Evolutionary conservation across 2,888 invertebrate genomes (phyloP), one percentile per base, ranked within the genome.

Genomic region (Brenthis ino): DNA sequence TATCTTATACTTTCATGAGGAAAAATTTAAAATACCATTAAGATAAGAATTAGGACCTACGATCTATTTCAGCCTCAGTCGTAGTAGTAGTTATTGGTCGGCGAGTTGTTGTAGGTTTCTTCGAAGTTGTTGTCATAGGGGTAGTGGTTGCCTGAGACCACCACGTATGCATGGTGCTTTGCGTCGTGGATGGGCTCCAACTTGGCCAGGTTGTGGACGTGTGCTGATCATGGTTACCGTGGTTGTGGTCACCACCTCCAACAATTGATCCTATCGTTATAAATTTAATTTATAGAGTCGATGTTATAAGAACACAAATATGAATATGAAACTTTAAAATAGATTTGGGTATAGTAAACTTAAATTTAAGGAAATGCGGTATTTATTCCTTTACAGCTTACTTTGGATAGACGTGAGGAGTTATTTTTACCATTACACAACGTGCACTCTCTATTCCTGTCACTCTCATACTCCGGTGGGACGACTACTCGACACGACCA

Each of bases 161-260:
- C 88, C 88, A 88, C 5, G 87, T 86, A 72, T 85, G 84, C 3
- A 81, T 80, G 1, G 87, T 85, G 68, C 80, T 74, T 48, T 80
- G 43, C 79, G 77, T 86, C 43, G 90, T 88, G 5, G 85, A 37
- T 0, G 48, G 85, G 64, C 79, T 84, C 90, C 93, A 93, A 78
- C 87, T 88, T 0, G 93, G 90, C 81, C 93, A 89, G 0, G 90
- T 88, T 4, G 93, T 92, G 1, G 91, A 74, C 75, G 86, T 72
- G 28, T 81, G 79, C 6, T 88, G 85, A 16, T 86, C 78, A 76
- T 86, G 85, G 8, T 69, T 77, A 13, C 76, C 76, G 67, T 82
- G 82, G 47, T 78, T 79, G 66, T 86, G 85, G 64, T 82, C 82
- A 51, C 81, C 83, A 43, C 84, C 84, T 12, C 85, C 83, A 28